A percentile compares a stretch with the other conserved stretches of the same genome.
These are phyloP conservation scores for Tachina fera DNA, from an alignment of 2,888 invertebrate species.

Conservation along the genomic window DNA sequence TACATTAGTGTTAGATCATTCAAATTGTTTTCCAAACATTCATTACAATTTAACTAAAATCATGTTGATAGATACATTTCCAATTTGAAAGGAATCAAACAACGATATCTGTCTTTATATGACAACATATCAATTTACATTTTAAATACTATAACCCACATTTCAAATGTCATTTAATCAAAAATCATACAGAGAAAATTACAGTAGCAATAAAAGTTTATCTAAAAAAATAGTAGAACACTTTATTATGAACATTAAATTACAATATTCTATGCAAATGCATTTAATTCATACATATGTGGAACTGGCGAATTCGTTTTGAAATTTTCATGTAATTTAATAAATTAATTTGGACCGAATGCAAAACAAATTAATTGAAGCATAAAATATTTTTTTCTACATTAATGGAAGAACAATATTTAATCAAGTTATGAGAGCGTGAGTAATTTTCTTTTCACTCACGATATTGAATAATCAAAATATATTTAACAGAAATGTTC, in stretches of 20 bases:
- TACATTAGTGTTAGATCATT: neutral
- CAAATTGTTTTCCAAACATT: neutral
- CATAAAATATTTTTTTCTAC: constrained; percentile 31
- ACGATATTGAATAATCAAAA: too few species aligned
- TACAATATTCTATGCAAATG: constrained; percentile 26
- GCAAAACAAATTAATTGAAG: constrained; percentile 61
- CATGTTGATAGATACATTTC: constrained; percentile 1
- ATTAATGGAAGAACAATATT: constrained; percentile 7
- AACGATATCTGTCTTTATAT: constrained; percentile 21
- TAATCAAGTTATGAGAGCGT: neutral
- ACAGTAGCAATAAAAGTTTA: constrained; percentile 45
- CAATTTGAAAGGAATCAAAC: constrained; percentile 8
- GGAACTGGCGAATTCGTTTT: constrained; percentile 9
- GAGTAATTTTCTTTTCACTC: too few species aligned
- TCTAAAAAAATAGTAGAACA: constrained; percentile 14
- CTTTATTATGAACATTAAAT: constrained; percentile 20
- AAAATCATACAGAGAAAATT: neutral
- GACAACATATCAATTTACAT: constrained; percentile 57
- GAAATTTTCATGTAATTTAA: constrained; percentile 51
- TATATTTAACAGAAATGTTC: too few species aligned
- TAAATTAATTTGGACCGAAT: constrained; percentile 60
- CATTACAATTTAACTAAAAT: constrained; percentile 1
- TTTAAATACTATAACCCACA: constrained; percentile 54
- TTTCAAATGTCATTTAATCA: constrained; percentile 44
- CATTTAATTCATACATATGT: neutral